These are phyloP conservation scores for Deilephila elpenor DNA, from an alignment of 2,888 invertebrate species.

Conservation along the genomic window DNA sequence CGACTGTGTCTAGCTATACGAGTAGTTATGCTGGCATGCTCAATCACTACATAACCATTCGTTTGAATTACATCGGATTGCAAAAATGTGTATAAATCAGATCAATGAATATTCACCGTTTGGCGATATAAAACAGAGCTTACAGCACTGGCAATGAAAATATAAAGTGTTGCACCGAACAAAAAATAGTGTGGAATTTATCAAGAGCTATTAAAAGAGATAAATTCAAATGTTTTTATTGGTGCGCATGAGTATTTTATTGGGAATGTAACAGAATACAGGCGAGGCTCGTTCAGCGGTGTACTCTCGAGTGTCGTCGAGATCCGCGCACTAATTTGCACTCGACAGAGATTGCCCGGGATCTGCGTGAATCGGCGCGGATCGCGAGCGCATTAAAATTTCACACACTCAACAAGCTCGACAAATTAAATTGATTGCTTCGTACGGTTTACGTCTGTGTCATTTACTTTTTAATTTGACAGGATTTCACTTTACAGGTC, in stretches of 20 bases:
- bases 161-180: no score
- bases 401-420: slow-evolving; percentile 28
- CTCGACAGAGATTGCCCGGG: slow-evolving; percentile 39
- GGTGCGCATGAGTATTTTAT: neutral
- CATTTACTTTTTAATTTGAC: neutral
- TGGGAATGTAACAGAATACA: slow-evolving; percentile 4
- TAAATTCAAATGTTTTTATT: no score
- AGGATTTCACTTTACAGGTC: neutral
- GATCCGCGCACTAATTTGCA: slow-evolving; percentile 44
- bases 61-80: no score
- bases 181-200: no score
- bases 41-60: no score
- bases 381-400: neutral
- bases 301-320: slow-evolving; percentile 27
- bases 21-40: no score
- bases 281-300: neutral
- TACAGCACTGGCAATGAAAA: no score
- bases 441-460: neutral
- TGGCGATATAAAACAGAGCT: no score
- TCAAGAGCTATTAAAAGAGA: no score
- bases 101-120: no score
- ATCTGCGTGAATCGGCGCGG: slow-evolving; percentile 26
- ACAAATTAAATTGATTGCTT: slow-evolving; percentile 28
- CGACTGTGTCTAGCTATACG: no score
- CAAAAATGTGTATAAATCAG: no score